Evolutionary conservation across 2,888 invertebrate genomes (phyloP).

Genomic region (Apamea sordens): DNA sequence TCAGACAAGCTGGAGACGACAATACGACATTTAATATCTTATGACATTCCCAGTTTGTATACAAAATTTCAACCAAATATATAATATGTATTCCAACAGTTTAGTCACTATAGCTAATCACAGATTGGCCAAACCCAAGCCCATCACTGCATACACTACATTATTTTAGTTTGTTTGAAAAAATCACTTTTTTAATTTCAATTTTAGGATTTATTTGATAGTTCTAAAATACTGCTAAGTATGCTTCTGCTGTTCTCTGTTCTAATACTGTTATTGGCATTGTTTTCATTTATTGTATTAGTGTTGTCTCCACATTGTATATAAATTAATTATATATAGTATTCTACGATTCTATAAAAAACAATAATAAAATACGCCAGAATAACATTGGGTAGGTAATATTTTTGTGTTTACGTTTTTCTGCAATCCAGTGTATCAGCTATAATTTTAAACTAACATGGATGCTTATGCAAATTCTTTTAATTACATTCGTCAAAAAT

Average conservation of each 20-base stretch:
- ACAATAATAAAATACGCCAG: background rate
- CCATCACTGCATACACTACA: background rate
- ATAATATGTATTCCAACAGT: too few relatives aligned
- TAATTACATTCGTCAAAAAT: background rate
- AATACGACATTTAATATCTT: background rate
- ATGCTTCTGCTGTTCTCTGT: too few relatives aligned
- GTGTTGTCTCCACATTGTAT: background rate
- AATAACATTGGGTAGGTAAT: background rate
- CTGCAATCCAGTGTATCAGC: background rate
- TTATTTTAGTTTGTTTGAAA: background rate
- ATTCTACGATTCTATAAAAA: background rate
- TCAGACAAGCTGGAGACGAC: too few relatives aligned
- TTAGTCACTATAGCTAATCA: too few relatives aligned
- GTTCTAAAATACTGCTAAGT: background rate
- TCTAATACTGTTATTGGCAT: background rate
- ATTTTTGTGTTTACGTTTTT: background rate
- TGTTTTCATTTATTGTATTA: background rate
- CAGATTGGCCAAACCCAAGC: background rate
- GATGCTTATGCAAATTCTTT: background rate
- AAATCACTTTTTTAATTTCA: background rate
- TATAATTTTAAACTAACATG: background rate
- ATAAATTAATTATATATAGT: background rate
- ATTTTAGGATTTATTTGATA: too few relatives aligned
- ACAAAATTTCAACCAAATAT: background rate
- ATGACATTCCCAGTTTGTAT: background rate